These are phyloP conservation scores for Agriopis aurantiaria DNA, from an alignment of 2,888 invertebrate genomes.

Conservation along the genomic window DNA sequence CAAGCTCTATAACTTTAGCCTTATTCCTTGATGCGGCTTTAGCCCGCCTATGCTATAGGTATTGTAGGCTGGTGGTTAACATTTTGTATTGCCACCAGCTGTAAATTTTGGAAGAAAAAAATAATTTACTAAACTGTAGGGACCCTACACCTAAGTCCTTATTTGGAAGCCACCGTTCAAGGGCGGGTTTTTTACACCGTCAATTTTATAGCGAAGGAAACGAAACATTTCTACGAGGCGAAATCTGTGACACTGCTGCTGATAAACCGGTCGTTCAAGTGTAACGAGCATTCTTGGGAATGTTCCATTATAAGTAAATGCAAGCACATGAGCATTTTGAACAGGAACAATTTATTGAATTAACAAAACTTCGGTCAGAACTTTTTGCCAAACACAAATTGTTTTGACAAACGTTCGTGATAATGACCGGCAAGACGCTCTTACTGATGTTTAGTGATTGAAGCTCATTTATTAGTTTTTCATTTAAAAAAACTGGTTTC, in stretches of 20 bases:
- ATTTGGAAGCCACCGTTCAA: conserved; percentile 43
- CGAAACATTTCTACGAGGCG: neutral
- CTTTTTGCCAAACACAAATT: too few relatives aligned
- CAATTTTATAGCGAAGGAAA: neutral
- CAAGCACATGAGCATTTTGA: too few relatives aligned
- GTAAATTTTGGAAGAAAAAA: neutral
- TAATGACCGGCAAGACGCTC: too few relatives aligned
- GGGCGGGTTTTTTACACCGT: conserved; percentile 22
- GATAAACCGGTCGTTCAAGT: neutral
- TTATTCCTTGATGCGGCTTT: neutral
- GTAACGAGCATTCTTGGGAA: neutral
- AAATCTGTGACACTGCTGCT: neutral
- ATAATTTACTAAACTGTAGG: neutral
- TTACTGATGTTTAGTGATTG: neutral
- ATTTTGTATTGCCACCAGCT: neutral
- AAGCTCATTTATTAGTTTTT: too few relatives aligned
- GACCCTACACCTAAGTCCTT: conserved; percentile 13
- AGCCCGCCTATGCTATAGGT: neutral
- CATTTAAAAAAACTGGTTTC: neutral
- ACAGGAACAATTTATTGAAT: too few relatives aligned
- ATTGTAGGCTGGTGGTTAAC: neutral
- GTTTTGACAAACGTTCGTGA: too few relatives aligned
- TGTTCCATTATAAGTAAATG: neutral
- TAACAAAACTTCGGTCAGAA: too few relatives aligned
- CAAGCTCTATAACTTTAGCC: neutral